Percentiles rank a stretch among this genome's conserved stretches.
Evolutionary conservation across 2,888 invertebrate genomes (phyloP).

Genomic region (Eupithecia insigniata): DNA sequence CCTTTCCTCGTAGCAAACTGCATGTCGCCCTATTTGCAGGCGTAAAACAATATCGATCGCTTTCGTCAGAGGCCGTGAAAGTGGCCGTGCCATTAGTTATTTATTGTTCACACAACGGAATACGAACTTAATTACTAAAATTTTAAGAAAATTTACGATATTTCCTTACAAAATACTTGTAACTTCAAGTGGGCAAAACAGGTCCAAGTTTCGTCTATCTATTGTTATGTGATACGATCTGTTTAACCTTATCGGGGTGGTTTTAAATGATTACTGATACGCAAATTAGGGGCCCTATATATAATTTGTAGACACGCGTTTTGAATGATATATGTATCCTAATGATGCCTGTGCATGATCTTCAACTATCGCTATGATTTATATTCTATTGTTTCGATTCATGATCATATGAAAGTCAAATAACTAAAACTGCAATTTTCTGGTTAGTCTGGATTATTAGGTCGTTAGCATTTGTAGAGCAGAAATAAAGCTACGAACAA

Average conservation of each 20-base stretch:
- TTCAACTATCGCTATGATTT: not conserved
- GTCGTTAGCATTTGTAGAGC: conserved; percentile 27
- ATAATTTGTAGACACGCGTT: not conserved
- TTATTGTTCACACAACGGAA: conserved; percentile 19
- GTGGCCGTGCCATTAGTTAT: conserved; percentile 15
- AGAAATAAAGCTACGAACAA: conserved; percentile 19
- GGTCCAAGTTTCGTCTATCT: not conserved
- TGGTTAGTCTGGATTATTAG: conserved; percentile 23
- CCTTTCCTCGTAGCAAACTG: conserved; percentile 56
- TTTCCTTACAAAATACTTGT: not conserved
- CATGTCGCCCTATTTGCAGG: conserved; percentile 54
- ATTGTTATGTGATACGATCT: not conserved
- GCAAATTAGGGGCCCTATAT: not conserved
- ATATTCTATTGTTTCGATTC: not conserved
- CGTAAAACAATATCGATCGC: conserved; percentile 57
- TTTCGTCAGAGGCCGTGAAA: conserved; percentile 48
- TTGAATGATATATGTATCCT: not conserved
- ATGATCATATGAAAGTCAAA: not conserved
- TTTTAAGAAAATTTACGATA: conserved; percentile 15
- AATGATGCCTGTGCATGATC: not conserved
- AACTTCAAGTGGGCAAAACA: not conserved
- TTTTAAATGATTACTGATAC: not conserved
- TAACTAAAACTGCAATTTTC: conserved; percentile 6
- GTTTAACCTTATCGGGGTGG: not conserved
- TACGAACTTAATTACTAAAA: conserved; percentile 8